A percentile compares a stretch with the other conserved stretches of the same genome.
phyloP scores from a whole-genome alignment of 2,113 vertebrate genomes.

The Willisornis vidua region DNA sequence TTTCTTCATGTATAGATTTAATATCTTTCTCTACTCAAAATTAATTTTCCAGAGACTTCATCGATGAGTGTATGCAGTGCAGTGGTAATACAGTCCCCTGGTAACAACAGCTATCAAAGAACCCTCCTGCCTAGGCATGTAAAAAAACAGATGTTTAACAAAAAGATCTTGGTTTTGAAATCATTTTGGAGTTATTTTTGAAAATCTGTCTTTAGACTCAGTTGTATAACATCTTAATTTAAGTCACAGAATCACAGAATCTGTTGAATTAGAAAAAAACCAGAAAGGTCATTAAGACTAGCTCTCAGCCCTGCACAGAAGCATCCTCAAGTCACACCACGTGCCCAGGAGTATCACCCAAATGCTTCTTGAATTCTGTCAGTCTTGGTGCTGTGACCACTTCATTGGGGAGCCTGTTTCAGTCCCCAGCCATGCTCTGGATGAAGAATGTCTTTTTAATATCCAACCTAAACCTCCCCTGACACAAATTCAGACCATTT shows the following conservation, averaged over 20 bases:
- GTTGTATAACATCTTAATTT: neutral
- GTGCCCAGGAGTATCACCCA: neutral
- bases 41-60: neutral
- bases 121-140: neutral
- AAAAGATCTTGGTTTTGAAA: neutral
- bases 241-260: neutral
- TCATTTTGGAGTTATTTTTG: neutral
- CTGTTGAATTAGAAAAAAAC: neutral
- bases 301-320: neutral
- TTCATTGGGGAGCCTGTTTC: neutral
- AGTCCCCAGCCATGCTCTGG: neutral
- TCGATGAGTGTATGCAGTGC: rapidly evolving
- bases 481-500: neutral
- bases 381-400: neutral
- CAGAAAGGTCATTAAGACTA: neutral
- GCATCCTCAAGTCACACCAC: neutral
- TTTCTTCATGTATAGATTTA: neutral
- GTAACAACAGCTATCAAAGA: neutral
- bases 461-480: neutral
- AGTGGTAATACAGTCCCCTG: too few species aligned
- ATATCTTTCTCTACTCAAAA: neutral
- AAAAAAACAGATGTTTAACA: neutral
- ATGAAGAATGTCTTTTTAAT: neutral
- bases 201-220: neutral
- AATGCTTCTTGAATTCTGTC: neutral